Conservation (phyloP, 2,797 vertebrate genomes). For the Typhlichthys subterraneus region DNA sequence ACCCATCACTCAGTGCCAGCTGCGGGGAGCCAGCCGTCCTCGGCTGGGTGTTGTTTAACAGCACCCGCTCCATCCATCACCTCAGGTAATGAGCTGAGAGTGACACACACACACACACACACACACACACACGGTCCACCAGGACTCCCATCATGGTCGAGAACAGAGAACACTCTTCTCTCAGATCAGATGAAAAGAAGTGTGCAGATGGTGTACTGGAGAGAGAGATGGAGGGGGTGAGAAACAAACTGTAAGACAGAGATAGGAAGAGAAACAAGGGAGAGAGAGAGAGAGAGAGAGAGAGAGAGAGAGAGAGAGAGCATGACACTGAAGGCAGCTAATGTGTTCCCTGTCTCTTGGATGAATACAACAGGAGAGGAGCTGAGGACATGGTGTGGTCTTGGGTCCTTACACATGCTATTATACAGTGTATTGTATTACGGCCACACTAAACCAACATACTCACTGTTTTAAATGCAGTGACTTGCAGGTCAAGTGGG, state of each 20-base stretch:
- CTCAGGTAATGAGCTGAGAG: conserved; percentile 80
- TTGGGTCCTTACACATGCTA: no score
- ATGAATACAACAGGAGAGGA: no score
- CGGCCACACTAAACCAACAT: no score
- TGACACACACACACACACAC: conserved; percentile 28
- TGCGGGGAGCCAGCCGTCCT: conserved; percentile 66
- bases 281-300: conserved; percentile 10
- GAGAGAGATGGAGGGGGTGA: conserved; percentile 28
- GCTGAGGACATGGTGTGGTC: no score
- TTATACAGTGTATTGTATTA: no score
- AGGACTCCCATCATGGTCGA: conserved; percentile 22
- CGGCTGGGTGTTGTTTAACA: conserved; percentile 73
- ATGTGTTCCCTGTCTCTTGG: no score
- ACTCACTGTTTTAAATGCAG: no score
- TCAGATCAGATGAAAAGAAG: conserved; percentile 59
- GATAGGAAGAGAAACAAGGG: conserved; percentile 20
- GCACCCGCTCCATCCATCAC: conserved; percentile 72
- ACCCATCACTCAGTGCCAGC: conserved; percentile 71
- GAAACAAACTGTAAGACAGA: not conserved
- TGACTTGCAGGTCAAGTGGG: no score
- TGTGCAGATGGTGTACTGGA: conserved; percentile 74
- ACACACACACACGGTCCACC: conserved; percentile 6
- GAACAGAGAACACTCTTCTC: conserved; percentile 49
- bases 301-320: conserved; percentile 25
- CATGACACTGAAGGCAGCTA: conserved; percentile 3